These are phyloP conservation scores for Daubentonia madagascariensis DNA, from an alignment of 2,113 vertebrate species.

Conservation along the genomic window DNA sequence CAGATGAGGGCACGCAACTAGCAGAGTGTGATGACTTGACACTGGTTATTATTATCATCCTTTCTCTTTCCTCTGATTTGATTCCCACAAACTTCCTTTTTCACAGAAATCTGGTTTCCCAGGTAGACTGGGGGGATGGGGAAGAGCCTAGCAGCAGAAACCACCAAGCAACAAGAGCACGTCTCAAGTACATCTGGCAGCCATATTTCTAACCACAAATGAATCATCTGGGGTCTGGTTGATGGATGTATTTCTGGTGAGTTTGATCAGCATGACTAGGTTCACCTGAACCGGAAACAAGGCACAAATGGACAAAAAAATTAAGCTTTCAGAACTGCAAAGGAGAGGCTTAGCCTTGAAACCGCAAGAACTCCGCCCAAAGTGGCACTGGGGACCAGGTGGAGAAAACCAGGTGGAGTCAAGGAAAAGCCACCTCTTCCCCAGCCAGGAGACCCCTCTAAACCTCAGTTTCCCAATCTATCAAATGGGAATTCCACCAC, in stretches of 20 bases:
- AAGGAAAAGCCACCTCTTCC: background rate
- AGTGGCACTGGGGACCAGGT: accelerated
- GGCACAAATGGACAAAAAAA: background rate
- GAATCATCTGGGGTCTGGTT: background rate
- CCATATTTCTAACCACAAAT: background rate
- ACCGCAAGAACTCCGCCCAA: background rate
- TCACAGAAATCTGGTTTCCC: background rate
- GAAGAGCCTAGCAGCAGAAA: background rate
- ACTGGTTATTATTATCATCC: accelerated
- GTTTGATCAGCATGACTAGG: background rate
- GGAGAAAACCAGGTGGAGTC: background rate
- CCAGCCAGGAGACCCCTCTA: background rate
- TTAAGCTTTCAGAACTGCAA: background rate
- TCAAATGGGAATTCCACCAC: background rate
- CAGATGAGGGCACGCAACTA: background rate
- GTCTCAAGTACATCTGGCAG: background rate
- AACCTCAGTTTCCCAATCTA: background rate
- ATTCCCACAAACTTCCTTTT: background rate
- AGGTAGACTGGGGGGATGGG: background rate
- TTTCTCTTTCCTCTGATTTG: accelerated
- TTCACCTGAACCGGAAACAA: background rate
- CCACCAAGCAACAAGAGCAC: background rate
- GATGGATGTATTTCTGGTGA: accelerated
- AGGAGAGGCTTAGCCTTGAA: background rate
- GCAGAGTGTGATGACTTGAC: background rate